These are phyloP conservation scores for Elephas maximus DNA, from an alignment of 2,113 vertebrate genomes.

Conservation along the genomic window DNA sequence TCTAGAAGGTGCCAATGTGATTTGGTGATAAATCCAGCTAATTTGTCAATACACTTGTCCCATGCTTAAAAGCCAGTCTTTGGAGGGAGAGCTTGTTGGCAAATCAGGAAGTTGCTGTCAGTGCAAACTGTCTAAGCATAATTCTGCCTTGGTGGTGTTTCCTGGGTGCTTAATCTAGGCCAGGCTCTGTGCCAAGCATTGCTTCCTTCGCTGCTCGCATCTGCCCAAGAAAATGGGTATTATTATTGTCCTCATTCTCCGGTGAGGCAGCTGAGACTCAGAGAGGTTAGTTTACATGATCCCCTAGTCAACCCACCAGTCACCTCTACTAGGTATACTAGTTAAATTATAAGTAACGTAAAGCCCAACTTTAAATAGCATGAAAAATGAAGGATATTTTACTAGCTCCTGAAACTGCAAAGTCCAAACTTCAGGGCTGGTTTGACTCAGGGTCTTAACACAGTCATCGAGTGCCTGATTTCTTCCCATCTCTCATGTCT, in stretches of 20 bases:
- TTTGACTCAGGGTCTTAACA: background rate
- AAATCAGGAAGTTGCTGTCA: background rate
- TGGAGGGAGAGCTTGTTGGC: background rate
- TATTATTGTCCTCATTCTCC: background rate
- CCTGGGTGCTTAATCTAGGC: background rate
- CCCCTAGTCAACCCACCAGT: background rate
- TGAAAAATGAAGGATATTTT: background rate
- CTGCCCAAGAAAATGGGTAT: background rate
- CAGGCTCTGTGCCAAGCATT: background rate
- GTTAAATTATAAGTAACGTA: background rate
- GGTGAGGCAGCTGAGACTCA: background rate
- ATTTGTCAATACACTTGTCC: constrained; percentile 30
- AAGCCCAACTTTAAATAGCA: background rate
- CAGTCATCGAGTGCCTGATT: background rate
- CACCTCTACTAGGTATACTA: background rate
- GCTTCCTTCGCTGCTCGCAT: background rate
- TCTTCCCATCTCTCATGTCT: background rate
- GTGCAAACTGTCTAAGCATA: constrained; percentile 42
- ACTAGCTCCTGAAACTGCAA: constrained; percentile 21
- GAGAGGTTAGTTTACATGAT: background rate
- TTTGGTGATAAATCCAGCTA: constrained; percentile 63
- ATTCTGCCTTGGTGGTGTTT: background rate
- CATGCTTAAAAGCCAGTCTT: constrained; percentile 53
- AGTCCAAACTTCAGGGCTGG: background rate
- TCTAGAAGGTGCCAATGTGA: background rate